phyloP scores from a whole-genome alignment of 1,140 invertebrate genomes.

The Nautilus pompilius region DNA sequence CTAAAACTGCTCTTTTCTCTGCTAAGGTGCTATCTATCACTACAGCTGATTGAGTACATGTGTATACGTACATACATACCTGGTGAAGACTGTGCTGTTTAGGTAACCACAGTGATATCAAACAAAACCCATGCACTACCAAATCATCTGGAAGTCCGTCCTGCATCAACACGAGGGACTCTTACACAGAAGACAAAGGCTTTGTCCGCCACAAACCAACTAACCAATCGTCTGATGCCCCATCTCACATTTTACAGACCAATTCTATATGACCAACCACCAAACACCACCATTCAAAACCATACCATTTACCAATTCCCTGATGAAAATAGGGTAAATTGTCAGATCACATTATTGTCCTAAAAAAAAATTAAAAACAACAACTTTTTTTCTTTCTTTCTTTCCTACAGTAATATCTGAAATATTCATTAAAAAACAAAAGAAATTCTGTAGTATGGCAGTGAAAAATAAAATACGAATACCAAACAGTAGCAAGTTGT shows the following conservation, averaged over 20 bases:
- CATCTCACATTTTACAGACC: not conserved
- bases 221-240: not conserved
- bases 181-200: too few relatives aligned
- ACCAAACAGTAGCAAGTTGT: too few relatives aligned
- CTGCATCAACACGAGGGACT: not conserved
- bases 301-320: not conserved
- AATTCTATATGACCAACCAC: not conserved
- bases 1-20: too few relatives aligned
- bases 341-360: not conserved
- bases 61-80: not conserved
- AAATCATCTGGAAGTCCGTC: not conserved
- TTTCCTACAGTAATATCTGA: too few relatives aligned
- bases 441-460: too few relatives aligned
- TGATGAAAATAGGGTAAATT: constrained; percentile 1
- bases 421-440: too few relatives aligned
- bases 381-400: too few relatives aligned
- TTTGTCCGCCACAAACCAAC: not conserved
- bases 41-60: too few relatives aligned
- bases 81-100: not conserved
- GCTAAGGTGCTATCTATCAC: too few relatives aligned
- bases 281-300: not conserved
- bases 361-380: too few relatives aligned
- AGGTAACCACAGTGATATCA: not conserved
- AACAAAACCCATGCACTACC: constrained; percentile 2
- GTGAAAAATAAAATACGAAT: too few relatives aligned